These are phyloP conservation scores for Eriocheir sinensis DNA, from an alignment of 1,140 invertebrate genomes.

Conservation along the genomic window DNA sequence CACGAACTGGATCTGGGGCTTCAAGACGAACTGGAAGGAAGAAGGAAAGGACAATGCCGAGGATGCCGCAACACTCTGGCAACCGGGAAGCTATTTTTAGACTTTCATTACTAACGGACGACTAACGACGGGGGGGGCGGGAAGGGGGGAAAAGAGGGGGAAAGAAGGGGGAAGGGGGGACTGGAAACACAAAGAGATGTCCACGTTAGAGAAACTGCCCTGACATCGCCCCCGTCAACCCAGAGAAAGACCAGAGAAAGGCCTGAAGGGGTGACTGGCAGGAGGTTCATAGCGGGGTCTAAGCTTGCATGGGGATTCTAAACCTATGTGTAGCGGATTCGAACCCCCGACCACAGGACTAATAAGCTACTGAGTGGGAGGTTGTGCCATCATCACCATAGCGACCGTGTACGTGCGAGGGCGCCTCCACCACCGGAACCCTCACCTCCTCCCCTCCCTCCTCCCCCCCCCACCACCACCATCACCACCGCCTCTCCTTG, in stretches of 20 bases:
- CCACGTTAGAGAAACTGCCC: neutral
- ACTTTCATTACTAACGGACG: conserved; percentile 24
- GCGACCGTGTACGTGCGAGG: neutral
- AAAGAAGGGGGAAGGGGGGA: neutral
- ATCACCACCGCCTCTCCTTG: too few species aligned
- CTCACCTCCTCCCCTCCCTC: neutral
- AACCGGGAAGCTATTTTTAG: conserved; percentile 2
- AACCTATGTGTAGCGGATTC: too few species aligned
- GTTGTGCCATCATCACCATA: neutral
- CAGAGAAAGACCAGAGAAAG: neutral
- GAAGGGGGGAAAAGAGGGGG: neutral
- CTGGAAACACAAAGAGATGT: neutral
- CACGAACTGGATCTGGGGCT: neutral
- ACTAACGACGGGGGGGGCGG: neutral
- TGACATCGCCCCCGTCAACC: neutral
- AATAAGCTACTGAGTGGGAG: neutral
- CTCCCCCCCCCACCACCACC: neutral
- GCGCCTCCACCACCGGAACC: neutral
- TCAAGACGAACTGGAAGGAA: neutral
- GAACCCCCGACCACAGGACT: too few species aligned
- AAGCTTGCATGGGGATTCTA: too few species aligned
- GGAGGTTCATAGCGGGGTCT: too few species aligned
- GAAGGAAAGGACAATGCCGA: neutral
- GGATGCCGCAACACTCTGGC: neutral
- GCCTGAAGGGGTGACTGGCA: neutral